Conservation (phyloP, 2,888 invertebrate genomes). For the Tenthredo amoena region DNA sequence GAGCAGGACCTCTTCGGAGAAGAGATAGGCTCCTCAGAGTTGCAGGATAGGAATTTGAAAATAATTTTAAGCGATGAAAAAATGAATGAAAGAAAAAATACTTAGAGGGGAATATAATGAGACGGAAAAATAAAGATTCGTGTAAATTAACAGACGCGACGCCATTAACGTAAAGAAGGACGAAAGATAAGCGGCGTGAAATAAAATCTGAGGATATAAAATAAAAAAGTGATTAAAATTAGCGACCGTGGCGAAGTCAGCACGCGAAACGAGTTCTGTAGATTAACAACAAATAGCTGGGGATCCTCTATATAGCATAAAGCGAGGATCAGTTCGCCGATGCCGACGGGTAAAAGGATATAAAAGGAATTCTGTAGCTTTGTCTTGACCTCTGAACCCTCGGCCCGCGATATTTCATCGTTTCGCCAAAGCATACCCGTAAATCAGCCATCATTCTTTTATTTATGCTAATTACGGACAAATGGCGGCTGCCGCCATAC, state of each 20-base stretch:
- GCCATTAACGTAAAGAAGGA: neutral
- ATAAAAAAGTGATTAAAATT: constrained; percentile 32
- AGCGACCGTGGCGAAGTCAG: constrained; percentile 26
- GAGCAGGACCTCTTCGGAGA: neutral
- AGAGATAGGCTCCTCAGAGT: neutral
- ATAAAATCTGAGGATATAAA: neutral
- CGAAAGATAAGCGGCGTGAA: neutral
- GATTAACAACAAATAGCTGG: constrained; percentile 40
- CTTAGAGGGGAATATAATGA: neutral
- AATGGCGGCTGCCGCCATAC: constrained; percentile 59
- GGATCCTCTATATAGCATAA: neutral
- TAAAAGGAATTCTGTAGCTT: constrained; percentile 55
- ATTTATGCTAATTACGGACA: constrained; percentile 66
- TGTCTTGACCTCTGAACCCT: constrained; percentile 67
- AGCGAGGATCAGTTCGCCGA: neutral
- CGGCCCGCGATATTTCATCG: constrained; percentile 64
- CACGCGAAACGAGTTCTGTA: constrained; percentile 26
- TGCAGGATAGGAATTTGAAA: neutral
- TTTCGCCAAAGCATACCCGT: constrained; percentile 61
- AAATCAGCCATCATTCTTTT: constrained; percentile 64
- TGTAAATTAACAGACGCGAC: neutral
- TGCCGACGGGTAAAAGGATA: constrained; percentile 27
- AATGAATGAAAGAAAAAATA: neutral
- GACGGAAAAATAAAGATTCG: neutral
- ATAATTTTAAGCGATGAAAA: neutral